A percentile compares a stretch with the other conserved stretches of the same genome.
Conservation (phyloP, 1,140 invertebrate species). For the Sitobion miscanthi region DNA sequence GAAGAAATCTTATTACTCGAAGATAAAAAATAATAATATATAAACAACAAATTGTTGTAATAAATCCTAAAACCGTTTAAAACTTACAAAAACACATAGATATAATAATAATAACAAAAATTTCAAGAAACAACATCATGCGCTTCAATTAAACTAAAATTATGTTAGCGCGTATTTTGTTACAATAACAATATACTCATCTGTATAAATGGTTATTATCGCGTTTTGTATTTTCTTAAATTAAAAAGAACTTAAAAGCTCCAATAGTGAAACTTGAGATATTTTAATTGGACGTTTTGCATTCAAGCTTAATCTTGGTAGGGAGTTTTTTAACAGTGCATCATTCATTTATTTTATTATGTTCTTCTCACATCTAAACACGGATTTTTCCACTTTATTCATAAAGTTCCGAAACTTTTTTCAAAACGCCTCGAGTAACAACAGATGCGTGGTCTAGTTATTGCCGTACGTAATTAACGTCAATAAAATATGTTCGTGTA, state of each 20-base stretch:
- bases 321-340: not conserved
- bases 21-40: conserved; percentile 14
- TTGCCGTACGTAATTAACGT: not conserved
- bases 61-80: conserved; percentile 4
- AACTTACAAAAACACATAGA: not conserved
- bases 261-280: not conserved
- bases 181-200: not conserved
- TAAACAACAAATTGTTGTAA: not conserved
- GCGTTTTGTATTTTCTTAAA: not conserved
- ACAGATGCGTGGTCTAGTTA: not conserved
- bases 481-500: not conserved
- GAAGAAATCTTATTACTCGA: not conserved
- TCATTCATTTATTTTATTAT: not conserved
- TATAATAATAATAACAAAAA: not conserved
- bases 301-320: not conserved
- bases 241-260: not conserved
- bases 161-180: not conserved
- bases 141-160: not conserved
- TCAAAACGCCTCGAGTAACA: not conserved
- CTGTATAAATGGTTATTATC: not conserved
- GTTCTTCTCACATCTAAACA: not conserved
- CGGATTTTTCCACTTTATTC: not conserved
- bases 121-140: not conserved
- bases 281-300: not conserved
- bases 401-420: not conserved